Conservation (phyloP, 2,113 vertebrate genomes). For the Vicugna pacos region DNA sequence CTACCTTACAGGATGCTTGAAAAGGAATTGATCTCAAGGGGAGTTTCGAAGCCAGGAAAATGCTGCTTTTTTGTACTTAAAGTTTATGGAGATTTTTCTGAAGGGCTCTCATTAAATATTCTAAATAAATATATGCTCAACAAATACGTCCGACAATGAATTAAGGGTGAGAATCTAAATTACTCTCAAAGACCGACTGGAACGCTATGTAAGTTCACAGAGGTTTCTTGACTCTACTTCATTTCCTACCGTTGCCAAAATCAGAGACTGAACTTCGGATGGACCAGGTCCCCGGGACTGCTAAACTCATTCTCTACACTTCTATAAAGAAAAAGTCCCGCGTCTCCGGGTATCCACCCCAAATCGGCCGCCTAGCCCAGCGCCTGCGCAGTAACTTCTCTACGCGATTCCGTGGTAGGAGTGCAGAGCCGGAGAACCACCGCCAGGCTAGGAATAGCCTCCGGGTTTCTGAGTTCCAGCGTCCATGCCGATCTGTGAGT, state of each 20-base stretch:
- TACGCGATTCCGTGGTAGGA: neutral
- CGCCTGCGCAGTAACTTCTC: neutral
- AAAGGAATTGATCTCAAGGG: neutral
- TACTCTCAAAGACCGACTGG: neutral
- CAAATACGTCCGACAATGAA: neutral
- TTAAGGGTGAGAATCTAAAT: neutral
- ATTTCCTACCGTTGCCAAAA: neutral
- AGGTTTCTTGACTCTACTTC: neutral
- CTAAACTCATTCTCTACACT: neutral
- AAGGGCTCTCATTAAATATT: slow-evolving; percentile 22
- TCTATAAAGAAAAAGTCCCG: neutral
- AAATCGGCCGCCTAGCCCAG: fast-evolving
- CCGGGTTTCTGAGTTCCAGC: slow-evolving; percentile 10
- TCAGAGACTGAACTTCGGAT: neutral
- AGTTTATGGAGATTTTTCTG: slow-evolving; percentile 28
- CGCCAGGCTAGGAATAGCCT: slow-evolving; percentile 55
- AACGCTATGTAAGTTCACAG: neutral
- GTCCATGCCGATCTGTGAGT: neutral
- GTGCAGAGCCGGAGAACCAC: neutral
- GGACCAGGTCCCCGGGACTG: neutral
- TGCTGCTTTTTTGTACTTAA: neutral
- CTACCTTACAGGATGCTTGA: neutral
- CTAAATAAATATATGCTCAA: slow-evolving; percentile 19
- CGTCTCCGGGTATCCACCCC: neutral
- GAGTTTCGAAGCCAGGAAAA: neutral